Percentiles rank a stretch among this genome's conserved stretches.
Evolutionary conservation across 2,888 invertebrate species (phyloP).

Genomic region (Amphimallon solstitiale): DNA sequence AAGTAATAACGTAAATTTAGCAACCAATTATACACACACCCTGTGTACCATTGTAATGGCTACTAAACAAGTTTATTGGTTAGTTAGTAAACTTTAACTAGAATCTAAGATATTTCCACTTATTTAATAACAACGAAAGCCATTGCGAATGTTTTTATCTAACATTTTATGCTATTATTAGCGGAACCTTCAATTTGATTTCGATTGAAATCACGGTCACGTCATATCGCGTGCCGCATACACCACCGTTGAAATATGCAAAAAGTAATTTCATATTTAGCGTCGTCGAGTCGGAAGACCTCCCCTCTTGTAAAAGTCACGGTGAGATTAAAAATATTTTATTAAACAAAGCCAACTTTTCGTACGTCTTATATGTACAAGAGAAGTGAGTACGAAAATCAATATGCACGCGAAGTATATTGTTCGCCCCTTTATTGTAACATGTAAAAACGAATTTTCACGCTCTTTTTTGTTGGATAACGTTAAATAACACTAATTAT

Average conservation of each 20-base stretch:
- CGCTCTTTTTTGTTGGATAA: too few relatives aligned
- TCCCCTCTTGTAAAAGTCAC: not conserved
- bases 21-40: too few relatives aligned
- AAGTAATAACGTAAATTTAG: too few relatives aligned
- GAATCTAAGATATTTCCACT: too few relatives aligned
- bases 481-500: too few relatives aligned
- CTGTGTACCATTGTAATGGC: too few relatives aligned
- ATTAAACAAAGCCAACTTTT: not conserved
- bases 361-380: too few relatives aligned
- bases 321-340: slow-evolving; percentile 15
- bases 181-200: slow-evolving; percentile 5
- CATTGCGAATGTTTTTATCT: not conserved
- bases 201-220: slow-evolving; percentile 15
- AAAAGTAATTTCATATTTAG: slow-evolving; percentile 18
- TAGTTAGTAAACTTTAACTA: too few relatives aligned
- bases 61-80: too few relatives aligned
- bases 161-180: slow-evolving; percentile 9
- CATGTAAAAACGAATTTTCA: not conserved
- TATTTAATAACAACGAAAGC: not conserved
- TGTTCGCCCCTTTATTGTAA: too few relatives aligned
- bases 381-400: too few relatives aligned
- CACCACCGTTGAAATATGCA: slow-evolving; percentile 14
- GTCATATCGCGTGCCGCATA: slow-evolving; percentile 13
- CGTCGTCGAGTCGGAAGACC: not conserved
- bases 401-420: too few relatives aligned